Evolutionary conservation across 1,140 invertebrate genomes (phyloP).

Genomic region (Ostrea denselamellosa): DNA sequence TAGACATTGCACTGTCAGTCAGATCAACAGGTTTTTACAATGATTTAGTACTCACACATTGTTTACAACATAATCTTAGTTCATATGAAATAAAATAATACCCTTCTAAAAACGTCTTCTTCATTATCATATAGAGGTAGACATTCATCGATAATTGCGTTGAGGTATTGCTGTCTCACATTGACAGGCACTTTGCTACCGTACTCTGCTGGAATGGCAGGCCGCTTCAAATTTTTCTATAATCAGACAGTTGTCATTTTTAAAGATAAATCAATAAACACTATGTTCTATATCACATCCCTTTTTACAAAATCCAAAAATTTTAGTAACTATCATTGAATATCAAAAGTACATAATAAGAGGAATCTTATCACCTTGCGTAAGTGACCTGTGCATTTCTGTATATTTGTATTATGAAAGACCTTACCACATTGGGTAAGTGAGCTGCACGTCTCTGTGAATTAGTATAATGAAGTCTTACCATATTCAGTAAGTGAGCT

Average conservation of each 20-base stretch:
- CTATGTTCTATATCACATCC: neutral
- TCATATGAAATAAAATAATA: constrained; percentile 56
- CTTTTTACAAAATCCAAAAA: neutral
- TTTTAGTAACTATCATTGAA: too few species aligned
- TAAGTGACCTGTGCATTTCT: neutral
- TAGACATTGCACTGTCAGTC: too few species aligned
- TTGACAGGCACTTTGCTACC: constrained; percentile 90
- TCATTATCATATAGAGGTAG: constrained; percentile 84
- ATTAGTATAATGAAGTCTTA: constrained; percentile 69
- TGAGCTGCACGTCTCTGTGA: constrained; percentile 69
- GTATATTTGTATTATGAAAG: neutral
- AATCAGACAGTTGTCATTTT: constrained; percentile 19
- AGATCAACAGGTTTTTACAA: neutral
- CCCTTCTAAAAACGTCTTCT: constrained; percentile 86
- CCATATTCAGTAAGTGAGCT: constrained; percentile 69
- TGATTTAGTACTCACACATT: neutral
- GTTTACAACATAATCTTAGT: neutral
- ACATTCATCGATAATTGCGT: constrained; percentile 92
- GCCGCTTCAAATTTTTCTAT: constrained; percentile 76
- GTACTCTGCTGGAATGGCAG: constrained; percentile 83
- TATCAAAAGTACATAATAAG: too few species aligned
- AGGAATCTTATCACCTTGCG: too few species aligned
- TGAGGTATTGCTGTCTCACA: constrained; percentile 90
- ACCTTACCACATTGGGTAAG: constrained; percentile 67
- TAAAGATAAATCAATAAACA: neutral